A percentile compares a stretch with the other conserved stretches of the same genome.
Evolutionary conservation across 2,113 vertebrate species (phyloP).

Genomic region (Hemichromis elongatus): DNA sequence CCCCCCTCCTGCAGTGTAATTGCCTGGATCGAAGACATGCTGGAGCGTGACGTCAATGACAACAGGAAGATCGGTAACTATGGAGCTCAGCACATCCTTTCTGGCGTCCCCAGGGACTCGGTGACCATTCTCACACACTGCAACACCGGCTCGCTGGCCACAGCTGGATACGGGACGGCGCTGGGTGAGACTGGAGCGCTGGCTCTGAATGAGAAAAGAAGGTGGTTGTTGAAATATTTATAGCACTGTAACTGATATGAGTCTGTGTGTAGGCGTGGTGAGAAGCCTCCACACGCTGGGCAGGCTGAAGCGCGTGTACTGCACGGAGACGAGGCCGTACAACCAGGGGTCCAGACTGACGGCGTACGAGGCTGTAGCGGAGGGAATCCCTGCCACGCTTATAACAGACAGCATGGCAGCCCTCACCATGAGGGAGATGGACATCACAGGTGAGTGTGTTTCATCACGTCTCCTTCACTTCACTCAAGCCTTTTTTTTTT

Average conservation of each 20-base stretch:
- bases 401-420: constrained; percentile 86
- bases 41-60: constrained; percentile 82
- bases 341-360: constrained; percentile 88
- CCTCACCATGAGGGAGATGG: constrained; percentile 78
- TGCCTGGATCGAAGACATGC: constrained; percentile 80
- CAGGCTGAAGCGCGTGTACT: constrained; percentile 80
- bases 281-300: constrained; percentile 79
- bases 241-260: neutral
- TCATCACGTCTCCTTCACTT: neutral
- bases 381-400: constrained; percentile 83
- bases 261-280: constrained; percentile 75
- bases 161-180: constrained; percentile 86
- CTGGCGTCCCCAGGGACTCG: constrained; percentile 68
- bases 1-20: constrained; percentile 73
- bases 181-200: constrained; percentile 67
- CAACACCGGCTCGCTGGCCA: constrained; percentile 87
- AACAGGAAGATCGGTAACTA: constrained; percentile 84
- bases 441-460: constrained; percentile 76
- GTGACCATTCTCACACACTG: constrained; percentile 87
- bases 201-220: neutral
- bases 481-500: neutral
- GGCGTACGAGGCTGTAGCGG: constrained; percentile 82
- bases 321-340: constrained; percentile 88
- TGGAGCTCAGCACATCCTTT: constrained; percentile 83
- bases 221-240: neutral